A percentile compares a stretch with the other conserved stretches of the same genome.
phyloP scores from a whole-genome alignment of 2,113 vertebrate genomes.

The Elachura formosa region DNA sequence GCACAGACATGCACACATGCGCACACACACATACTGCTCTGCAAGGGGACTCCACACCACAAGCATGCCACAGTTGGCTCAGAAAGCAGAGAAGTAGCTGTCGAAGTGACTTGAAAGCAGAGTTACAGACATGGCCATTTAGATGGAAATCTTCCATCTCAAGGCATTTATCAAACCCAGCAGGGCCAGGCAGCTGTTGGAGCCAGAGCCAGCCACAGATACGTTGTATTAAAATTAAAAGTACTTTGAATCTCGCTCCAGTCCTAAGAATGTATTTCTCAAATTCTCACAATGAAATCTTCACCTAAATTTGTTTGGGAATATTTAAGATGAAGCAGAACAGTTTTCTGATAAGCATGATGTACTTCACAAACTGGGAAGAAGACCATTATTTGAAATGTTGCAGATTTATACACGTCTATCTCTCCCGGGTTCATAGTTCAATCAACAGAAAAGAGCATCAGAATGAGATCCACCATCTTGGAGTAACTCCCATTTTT shows the following conservation, averaged over 20 bases:
- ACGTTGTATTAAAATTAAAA: not conserved
- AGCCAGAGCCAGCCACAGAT: not conserved
- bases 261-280: not conserved
- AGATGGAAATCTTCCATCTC: not conserved
- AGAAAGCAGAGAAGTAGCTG: not conserved
- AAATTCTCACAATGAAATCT: not conserved
- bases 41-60: not conserved
- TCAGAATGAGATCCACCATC: not conserved
- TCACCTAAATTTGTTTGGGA: not conserved
- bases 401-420: not conserved
- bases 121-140: not conserved
- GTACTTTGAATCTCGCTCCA: not conserved
- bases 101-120: not conserved
- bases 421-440: not conserved
- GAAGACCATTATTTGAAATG: not conserved
- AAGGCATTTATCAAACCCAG: not conserved
- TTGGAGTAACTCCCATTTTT: not conserved
- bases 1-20: not conserved
- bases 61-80: not conserved
- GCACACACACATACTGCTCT: not conserved
- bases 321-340: not conserved
- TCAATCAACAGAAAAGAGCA: not conserved
- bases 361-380: not conserved
- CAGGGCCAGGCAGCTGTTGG: accelerated
- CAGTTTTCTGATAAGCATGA: not conserved